phyloP scores from a whole-genome alignment of 2,888 invertebrate genomes.

The Junonia oenone region DNA sequence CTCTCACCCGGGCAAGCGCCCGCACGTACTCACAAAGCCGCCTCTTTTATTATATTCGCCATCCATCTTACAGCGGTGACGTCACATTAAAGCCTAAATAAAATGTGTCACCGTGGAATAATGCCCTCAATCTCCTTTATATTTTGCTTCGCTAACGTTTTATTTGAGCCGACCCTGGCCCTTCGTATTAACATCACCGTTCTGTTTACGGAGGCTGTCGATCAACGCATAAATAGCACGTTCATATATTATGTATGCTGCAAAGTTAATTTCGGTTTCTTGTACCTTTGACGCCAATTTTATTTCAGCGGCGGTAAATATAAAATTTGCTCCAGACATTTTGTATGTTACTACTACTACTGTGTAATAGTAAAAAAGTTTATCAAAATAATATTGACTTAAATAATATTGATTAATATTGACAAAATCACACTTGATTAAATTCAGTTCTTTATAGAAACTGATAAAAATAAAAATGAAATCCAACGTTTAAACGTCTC shows the following conservation, averaged over 20 bases:
- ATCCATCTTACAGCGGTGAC: slow-evolving; percentile 47
- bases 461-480: too few species aligned
- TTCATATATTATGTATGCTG: not conserved
- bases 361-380: too few species aligned
- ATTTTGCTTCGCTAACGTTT: not conserved
- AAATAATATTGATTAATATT: too few species aligned
- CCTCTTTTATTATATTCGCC: slow-evolving; percentile 47
- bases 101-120: slow-evolving; percentile 26
- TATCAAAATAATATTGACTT: too few species aligned
- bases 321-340: too few species aligned
- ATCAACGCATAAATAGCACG: not conserved
- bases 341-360: too few species aligned
- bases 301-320: too few species aligned
- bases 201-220: not conserved
- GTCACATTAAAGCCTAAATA: slow-evolving; percentile 50
- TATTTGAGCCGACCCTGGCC: not conserved
- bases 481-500: too few species aligned
- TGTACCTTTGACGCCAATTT: not conserved
- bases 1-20: too few species aligned
- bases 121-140: not conserved
- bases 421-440: too few species aligned
- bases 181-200: not conserved
- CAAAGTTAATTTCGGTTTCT: not conserved
- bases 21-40: slow-evolving; percentile 36
- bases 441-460: too few species aligned